Conservation (phyloP, 2,113 vertebrate species). For the Amazona vittata region DNA sequence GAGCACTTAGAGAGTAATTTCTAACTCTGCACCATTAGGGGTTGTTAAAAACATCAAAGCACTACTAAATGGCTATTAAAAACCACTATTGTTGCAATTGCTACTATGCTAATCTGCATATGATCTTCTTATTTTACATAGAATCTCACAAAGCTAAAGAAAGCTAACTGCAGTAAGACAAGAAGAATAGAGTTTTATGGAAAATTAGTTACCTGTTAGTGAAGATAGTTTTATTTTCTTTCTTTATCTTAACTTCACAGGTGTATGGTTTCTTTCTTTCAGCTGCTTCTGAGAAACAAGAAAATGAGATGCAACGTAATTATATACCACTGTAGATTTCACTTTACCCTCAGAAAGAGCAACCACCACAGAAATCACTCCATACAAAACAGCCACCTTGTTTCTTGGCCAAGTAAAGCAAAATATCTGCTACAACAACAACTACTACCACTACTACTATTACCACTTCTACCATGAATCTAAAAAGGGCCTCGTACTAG, state of each 20-base stretch:
- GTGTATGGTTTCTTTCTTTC: background rate
- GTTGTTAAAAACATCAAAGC: constrained; percentile 46
- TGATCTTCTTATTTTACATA: constrained; percentile 33
- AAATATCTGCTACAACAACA: background rate
- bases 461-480: background rate
- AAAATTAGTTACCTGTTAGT: constrained; percentile 1
- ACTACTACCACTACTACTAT: background rate
- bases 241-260: background rate
- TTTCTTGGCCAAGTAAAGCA: background rate
- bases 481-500: background rate
- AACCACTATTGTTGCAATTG: constrained; percentile 10
- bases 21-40: constrained; percentile 11
- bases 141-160: background rate
- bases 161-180: background rate
- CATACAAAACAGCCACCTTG: background rate
- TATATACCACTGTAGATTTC: background rate
- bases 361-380: background rate
- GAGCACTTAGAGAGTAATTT: background rate
- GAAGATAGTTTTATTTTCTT: background rate
- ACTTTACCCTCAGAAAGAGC: background rate
- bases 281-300: background rate
- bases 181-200: background rate
- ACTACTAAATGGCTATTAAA: constrained; percentile 46
- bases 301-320: background rate
- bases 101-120: constrained; percentile 42